Evolutionary conservation across 2,888 invertebrate species (phyloP).

Genomic region (Octodonta nipae): DNA sequence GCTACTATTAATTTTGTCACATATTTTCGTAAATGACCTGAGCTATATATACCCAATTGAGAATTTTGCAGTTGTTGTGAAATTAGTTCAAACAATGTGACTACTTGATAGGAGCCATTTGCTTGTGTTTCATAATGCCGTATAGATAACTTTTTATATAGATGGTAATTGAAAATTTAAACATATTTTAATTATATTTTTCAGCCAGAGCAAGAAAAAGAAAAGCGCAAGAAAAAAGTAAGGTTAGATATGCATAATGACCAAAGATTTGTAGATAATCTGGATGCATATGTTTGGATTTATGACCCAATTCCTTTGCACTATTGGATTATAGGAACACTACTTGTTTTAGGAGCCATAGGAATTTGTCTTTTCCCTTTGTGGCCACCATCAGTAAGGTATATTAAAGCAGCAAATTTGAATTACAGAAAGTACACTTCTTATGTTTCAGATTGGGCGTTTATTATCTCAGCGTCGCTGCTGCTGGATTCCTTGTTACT

Average conservation of each 20-base stretch:
- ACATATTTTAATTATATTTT: conserved; percentile 6
- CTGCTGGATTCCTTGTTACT: conserved; percentile 86
- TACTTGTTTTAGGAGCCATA: conserved; percentile 83
- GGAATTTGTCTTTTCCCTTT: conserved; percentile 96
- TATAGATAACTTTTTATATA: no score
- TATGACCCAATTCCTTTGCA: conserved; percentile 92
- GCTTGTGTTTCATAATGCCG: no score
- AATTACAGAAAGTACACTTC: no score
- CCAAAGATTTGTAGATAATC: conserved; percentile 83
- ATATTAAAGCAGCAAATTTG: no score
- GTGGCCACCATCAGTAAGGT: conserved; percentile 89
- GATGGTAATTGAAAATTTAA: no score
- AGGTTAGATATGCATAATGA: conserved; percentile 95
- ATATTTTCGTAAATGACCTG: no score
- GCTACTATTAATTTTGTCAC: no score
- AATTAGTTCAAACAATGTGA: no score
- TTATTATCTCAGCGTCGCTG: conserved; percentile 90
- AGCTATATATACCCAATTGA: no score
- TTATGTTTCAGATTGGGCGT: conserved; percentile 61
- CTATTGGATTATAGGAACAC: conserved; percentile 85
- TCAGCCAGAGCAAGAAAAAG: conserved; percentile 42
- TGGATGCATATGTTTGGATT: conserved; percentile 95
- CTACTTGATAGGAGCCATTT: no score
- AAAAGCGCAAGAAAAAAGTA: conserved; percentile 75
- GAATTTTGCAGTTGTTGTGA: no score